Conservation (phyloP, 1,140 invertebrate species). For the Calycopis cecrops region DNA sequence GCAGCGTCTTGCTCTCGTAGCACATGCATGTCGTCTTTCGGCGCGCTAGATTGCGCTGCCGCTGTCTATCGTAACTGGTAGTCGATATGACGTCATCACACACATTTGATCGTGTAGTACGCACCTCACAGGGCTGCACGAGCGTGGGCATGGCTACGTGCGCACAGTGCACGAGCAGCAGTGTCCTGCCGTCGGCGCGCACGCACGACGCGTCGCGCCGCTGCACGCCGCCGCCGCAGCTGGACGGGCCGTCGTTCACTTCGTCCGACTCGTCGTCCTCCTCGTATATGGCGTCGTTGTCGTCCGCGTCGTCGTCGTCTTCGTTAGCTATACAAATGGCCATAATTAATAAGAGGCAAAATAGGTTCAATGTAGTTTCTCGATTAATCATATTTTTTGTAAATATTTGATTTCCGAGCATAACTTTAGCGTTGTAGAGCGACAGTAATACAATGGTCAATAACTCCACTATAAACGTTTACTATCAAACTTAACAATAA, state of each 20-base stretch:
- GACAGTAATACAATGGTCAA: no score
- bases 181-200: conserved; percentile 46
- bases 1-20: no score
- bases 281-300: conserved; percentile 49
- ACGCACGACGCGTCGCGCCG: conserved; percentile 58
- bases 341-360: not conserved
- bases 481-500: no score
- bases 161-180: conserved; percentile 56
- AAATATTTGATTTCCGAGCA: no score
- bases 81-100: no score
- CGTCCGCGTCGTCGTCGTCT: conserved; percentile 52
- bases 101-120: not conserved
- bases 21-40: no score
- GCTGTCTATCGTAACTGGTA: no score
- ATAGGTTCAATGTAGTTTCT: no score
- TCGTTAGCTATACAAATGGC: conserved; percentile 25
- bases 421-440: no score
- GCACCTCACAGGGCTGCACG: conserved; percentile 69
- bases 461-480: no score
- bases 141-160: conserved; percentile 54
- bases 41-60: no score
- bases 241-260: conserved; percentile 32
- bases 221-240: conserved; percentile 66
- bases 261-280: conserved; percentile 45
- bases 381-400: no score